Conservation (phyloP, 2,113 vertebrate species). For the Nansenia antarctica region DNA sequence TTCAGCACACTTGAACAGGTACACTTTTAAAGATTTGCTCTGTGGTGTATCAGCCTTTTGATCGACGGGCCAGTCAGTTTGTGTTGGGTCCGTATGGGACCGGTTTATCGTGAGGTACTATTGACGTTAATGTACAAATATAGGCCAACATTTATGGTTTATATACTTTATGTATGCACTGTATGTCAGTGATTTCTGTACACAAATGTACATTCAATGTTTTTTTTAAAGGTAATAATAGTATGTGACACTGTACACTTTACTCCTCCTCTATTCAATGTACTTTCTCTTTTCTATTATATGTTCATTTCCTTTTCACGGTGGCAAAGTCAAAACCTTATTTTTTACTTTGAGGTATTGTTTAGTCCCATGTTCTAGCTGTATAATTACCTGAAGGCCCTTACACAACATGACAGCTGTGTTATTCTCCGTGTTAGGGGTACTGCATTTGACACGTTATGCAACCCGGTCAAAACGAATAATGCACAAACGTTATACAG, state of each 20-base stretch:
- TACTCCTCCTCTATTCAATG: constrained; percentile 34
- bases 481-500: no score
- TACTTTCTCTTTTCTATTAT: constrained; percentile 23
- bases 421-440: not conserved
- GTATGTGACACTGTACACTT: constrained; percentile 20
- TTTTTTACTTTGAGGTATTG: constrained; percentile 7
- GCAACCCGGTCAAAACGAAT: not conserved
- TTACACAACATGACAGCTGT: not conserved
- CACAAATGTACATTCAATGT: constrained; percentile 72
- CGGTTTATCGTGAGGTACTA: constrained; percentile 52
- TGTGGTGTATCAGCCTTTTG: constrained; percentile 44
- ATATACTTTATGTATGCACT: constrained; percentile 69
- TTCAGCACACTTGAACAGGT: constrained; percentile 28
- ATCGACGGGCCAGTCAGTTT: constrained; percentile 49
- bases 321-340: constrained; percentile 32
- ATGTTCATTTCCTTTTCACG: constrained; percentile 22
- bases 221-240: constrained; percentile 71
- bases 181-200: constrained; percentile 75
- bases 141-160: constrained; percentile 74
- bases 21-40: constrained; percentile 40
- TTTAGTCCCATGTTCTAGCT: constrained; percentile 11
- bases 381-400: not conserved
- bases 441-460: not conserved
- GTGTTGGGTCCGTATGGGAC: constrained; percentile 53
- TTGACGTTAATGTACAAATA: constrained; percentile 56